phyloP scores from a whole-genome alignment of 2,888 invertebrate species.

The Hirtodrosophila alboralis region DNA sequence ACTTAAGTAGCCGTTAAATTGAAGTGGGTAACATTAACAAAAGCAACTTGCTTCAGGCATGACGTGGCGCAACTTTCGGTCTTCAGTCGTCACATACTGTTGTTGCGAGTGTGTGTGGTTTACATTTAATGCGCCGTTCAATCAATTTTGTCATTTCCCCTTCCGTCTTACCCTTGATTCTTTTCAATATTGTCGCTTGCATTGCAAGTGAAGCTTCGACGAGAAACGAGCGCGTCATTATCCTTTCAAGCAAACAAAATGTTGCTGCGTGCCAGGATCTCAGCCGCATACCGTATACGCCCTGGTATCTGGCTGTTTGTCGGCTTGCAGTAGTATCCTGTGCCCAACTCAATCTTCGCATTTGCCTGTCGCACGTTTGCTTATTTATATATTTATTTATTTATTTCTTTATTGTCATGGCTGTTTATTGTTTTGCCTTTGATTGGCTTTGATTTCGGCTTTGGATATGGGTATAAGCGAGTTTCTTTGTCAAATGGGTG shows the following conservation, averaged over 20 bases:
- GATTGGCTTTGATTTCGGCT: constrained; percentile 55
- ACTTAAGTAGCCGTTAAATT: constrained; percentile 59
- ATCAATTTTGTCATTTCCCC: constrained; percentile 53
- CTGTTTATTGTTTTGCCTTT: constrained; percentile 74
- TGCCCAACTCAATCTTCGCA: constrained; percentile 33
- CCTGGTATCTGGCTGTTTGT: neutral
- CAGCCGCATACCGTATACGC: constrained; percentile 2
- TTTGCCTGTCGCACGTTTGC: constrained; percentile 42
- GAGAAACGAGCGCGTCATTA: constrained; percentile 62
- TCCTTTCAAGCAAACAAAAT: constrained; percentile 60
- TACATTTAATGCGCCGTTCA: constrained; percentile 69
- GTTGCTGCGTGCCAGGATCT: constrained; percentile 35
- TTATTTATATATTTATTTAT: constrained; percentile 66
- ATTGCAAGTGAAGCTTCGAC: constrained; percentile 34
- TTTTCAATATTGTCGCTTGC: constrained; percentile 59
- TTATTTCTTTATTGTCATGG: constrained; percentile 75
- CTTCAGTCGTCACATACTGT: constrained; percentile 4
- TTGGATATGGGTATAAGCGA: constrained; percentile 1
- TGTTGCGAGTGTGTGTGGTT: constrained; percentile 34
- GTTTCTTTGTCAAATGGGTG: neutral
- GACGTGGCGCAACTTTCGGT: constrained; percentile 30
- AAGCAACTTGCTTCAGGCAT: constrained; percentile 19
- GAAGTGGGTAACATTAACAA: constrained; percentile 25
- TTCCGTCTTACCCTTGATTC: constrained; percentile 17
- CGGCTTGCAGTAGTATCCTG: constrained; percentile 1